Base-by-base conservation (phyloP, 2,113 vertebrate species). In the Stegostoma tigrinum region DNA sequence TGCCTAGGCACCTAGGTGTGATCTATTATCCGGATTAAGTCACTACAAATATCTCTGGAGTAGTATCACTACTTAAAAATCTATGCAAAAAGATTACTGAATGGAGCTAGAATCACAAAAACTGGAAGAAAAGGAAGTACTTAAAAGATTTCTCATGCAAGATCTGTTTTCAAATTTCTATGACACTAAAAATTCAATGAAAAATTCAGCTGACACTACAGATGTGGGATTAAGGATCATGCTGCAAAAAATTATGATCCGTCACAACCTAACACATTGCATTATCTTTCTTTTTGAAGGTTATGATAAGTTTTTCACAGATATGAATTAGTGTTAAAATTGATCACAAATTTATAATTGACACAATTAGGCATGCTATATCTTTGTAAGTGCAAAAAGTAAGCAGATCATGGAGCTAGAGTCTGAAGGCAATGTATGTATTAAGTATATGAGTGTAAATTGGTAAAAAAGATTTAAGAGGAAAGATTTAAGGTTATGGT, bases 1-100 rank as follows among this genome's bases (percentile, higher is more conserved):
- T 68, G 24, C 34, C 19, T 21, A 23, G n/a, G 12, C 64, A 67
- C 21, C 34, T 12, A 42, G 19, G n/a, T 38, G 68, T 68, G 64
- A 68, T 48, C 67, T 70, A 48, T 95, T 48, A 95, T 48, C 93
- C 42, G 27, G 93, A 68, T 70, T 38, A 70, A 70, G 93, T 95
- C 34, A 70, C 14, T 45, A 38, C 64, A 94, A 94, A 48, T 94
- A 24, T 45, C 93, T 72, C 67, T 14, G 42, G 66, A 27, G 45
- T 12, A 67, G 34, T 10, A 38, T 94, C n/a, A 42, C 93, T 24
- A 17, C 93, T 93, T 66, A 66, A 38, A 95, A 42, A 70, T 67
- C n/a, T 38, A 27, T 68, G 67, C 61, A 45, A 10, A 42, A 67
- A 67, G n/a, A n/a, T 34, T 24, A 72, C 8, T 70, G 21, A 95